These are phyloP conservation scores for Emmelina monodactyla DNA, from an alignment of 2,888 invertebrate genomes.

Conservation along the genomic window DNA sequence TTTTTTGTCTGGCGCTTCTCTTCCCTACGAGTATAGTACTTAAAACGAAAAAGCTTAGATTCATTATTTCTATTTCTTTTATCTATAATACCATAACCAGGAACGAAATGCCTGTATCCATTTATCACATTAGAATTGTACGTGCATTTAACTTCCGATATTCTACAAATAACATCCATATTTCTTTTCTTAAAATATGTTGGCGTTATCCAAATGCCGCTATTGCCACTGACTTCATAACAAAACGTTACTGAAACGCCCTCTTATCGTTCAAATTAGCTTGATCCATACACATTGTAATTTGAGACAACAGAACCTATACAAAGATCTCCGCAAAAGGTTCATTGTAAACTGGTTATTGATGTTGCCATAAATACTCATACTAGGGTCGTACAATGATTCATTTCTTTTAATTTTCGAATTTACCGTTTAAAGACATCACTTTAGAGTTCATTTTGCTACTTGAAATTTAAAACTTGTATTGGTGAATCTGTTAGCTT, in stretches of 20 bases:
- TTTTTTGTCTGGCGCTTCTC: too few relatives aligned
- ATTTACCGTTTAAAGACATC: constrained; percentile 11
- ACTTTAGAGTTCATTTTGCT: neutral
- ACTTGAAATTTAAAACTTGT: constrained; percentile 11
- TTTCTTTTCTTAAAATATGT: constrained; percentile 52
- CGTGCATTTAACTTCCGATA: constrained; percentile 47
- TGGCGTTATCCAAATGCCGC: constrained; percentile 34
- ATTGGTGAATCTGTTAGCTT: constrained; percentile 27
- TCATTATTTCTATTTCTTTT: too few relatives aligned
- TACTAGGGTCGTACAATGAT: constrained; percentile 28
- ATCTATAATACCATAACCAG: too few relatives aligned
- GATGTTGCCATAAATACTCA: constrained; percentile 43
- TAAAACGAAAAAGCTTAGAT: too few relatives aligned
- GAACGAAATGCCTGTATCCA: too few relatives aligned
- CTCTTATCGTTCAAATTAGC: constrained; percentile 19
- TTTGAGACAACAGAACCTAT: neutral
- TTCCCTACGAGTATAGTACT: too few relatives aligned
- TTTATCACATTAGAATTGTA: constrained; percentile 47
- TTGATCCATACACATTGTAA: constrained; percentile 17
- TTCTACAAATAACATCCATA: constrained; percentile 42
- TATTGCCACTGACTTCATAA: constrained; percentile 38
- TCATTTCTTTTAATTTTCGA: constrained; percentile 19
- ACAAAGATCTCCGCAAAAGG: constrained; percentile 17
- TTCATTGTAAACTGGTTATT: constrained; percentile 25
- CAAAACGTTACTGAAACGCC: constrained; percentile 26